Evolutionary conservation across 2,888 invertebrate genomes (phyloP), one percentile per base, ranked within the genome.

Genomic region (Meloe dianella): DNA sequence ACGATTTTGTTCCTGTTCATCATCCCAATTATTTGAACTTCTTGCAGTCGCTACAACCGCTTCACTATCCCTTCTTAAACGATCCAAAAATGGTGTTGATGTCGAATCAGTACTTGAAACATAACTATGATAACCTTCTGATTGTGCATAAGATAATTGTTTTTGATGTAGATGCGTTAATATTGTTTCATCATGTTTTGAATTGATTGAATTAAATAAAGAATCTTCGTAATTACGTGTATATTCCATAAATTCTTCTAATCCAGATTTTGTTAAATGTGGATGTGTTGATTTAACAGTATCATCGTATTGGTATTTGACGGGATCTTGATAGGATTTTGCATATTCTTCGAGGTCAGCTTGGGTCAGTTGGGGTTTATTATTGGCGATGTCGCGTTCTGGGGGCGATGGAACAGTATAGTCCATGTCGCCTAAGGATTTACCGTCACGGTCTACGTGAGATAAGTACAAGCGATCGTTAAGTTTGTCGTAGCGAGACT

Each of bases 91-190:
- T 38, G 92, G 92, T 6, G 92, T 92, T 57, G 89, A 89, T 61
- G 90, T 91, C 9, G 91, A 91, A 81, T 92, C 92, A 47, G 91
- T 90, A 78, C 91, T 91, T 67, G 91, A 91, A 29, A 92, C 92
- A 82, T 92, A 92, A 81, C 92, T 91, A 81, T 92, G 92, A 82
- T 92, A 92, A 61, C 92, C 92, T 84, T 92, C 92, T 62, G 91
- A 91, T 78, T 92, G 92, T 61, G 92, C 92, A 83, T 92, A 92
- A 62, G 91, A 91, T 51, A 90, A 87, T 78, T 91, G 91, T 77
- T 90, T 91, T 75, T 90, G 90, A 80, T 91, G 91, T 74, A 88
- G 85, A 75, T 86, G 87, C 60, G 83, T 84, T 59, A 85, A 76
- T 17, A 80, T 77, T 32, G 72, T 75, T 67, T 87, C 87, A 72